Evolutionary conservation across 2,888 invertebrate genomes (phyloP), one percentile per base, ranked within the genome.

Genomic region (Elaeidobius kamerunicus): DNA sequence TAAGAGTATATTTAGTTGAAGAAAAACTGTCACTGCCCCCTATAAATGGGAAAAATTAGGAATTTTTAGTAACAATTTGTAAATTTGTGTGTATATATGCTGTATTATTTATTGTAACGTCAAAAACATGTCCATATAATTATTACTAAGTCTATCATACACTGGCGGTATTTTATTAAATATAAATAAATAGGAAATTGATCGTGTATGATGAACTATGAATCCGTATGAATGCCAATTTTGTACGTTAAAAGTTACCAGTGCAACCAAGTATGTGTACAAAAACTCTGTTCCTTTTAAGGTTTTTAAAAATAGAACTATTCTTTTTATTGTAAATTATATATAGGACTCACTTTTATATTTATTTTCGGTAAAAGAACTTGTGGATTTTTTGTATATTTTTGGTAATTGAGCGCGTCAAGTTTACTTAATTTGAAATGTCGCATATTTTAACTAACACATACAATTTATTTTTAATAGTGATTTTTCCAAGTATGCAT

Each of bases 191-290:
- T 9, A 11, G 14, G 11, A 39, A 39, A 11, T 17, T 6, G 7
- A 9, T 17, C 40, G 12, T 17, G 17, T 15, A 9, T 60, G 60
- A 27, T 63, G 65, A n/a, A n/a, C n/a, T n/a, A n/a, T n/a, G n/a
- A n/a, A n/a, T n/a, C 60, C 61, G 62, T 66, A 65, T 67, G 67
- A 67, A 67, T 68, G 68, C 67, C 68, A 68, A 67, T 68, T 67
- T 68, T 68, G 69, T 71, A 70, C 69, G 69, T 69, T 67, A 56
- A 35, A 58, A 72, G 72, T 72, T 72, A 72, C 72, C 72, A 72
- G 69, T 71, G 70, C 69, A 70, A 72, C 70, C 71, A 71, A 70
- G 68, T 70, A 68, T 68, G 68, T 71, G 71, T 72, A 71, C 71
- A 71, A 71, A 55, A 71, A 67, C 65, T 65, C 66, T 68, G 70